phyloP scores from a whole-genome alignment of 1,140 invertebrate species.

The Paracyclopina nana region DNA sequence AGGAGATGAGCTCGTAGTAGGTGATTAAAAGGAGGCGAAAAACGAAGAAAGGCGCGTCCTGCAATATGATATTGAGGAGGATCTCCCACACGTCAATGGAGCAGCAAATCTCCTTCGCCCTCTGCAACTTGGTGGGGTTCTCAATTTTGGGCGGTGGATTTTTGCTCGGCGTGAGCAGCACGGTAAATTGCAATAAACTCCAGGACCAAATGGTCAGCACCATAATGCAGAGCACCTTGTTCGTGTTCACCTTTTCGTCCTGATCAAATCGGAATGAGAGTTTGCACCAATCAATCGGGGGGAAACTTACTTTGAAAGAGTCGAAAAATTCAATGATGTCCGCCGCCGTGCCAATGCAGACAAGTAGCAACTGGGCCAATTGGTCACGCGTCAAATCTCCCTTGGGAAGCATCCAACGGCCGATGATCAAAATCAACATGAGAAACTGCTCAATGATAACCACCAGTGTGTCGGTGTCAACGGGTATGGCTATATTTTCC shows the following conservation, averaged over 20 bases:
- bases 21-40: conserved; percentile 60
- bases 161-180: conserved; percentile 67
- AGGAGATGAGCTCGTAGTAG: conserved; percentile 65
- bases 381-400: conserved; percentile 73
- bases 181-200: conserved; percentile 71
- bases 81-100: conserved; percentile 59
- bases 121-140: conserved; percentile 17
- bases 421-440: conserved; percentile 66
- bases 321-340: conserved; percentile 94
- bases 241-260: conserved; percentile 50
- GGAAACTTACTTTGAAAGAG: conserved; percentile 45
- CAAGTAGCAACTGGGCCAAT: conserved; percentile 68
- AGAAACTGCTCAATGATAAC: conserved; percentile 69
- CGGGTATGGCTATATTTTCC: conserved; percentile 10
- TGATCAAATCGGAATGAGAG: conserved; percentile 17
- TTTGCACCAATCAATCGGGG: no score
- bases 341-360: conserved; percentile 53
- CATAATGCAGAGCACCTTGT: conserved; percentile 47
- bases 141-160: conserved; percentile 43
- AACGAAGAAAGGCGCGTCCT: conserved; percentile 61
- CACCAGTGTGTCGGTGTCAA: conserved; percentile 49
- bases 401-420: conserved; percentile 68
- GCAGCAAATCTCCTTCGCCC: conserved; percentile 39
- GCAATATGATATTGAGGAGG: conserved; percentile 27
- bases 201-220: conserved; percentile 68